Evolutionary conservation across 2,113 vertebrate species (phyloP).

Genomic region (Xenopus tropicalis): DNA sequence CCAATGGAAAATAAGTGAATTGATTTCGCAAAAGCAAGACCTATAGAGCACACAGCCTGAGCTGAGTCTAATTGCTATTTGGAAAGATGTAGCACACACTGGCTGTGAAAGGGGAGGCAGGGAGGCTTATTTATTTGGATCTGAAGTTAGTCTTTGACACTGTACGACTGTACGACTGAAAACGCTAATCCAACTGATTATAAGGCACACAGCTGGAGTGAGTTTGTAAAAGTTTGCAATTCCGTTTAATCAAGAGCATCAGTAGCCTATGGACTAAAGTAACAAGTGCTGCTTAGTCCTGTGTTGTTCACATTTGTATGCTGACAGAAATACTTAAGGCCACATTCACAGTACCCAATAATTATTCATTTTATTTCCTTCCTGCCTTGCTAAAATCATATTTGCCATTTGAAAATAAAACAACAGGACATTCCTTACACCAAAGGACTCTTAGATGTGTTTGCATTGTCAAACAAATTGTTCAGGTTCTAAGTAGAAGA

Average conservation of each 20-base stretch:
- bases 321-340: not conserved
- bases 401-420: no score
- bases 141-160: slow-evolving; percentile 31
- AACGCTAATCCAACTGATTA: slow-evolving; percentile 37
- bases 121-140: slow-evolving; percentile 30
- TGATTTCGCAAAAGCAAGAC: slow-evolving; percentile 9
- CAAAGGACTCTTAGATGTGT: no score
- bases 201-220: slow-evolving; percentile 9
- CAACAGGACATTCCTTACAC: no score
- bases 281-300: slow-evolving; percentile 7
- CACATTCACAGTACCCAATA: no score
- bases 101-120: slow-evolving; percentile 6
- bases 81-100: slow-evolving; percentile 24
- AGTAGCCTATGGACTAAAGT: not conserved
- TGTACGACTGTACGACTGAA: slow-evolving; percentile 14
- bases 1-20: slow-evolving; percentile 9
- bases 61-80: slow-evolving; percentile 30
- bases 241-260: slow-evolving; percentile 32
- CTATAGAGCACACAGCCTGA: slow-evolving; percentile 5
- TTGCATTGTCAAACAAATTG: no score
- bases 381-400: not conserved
- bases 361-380: no score
- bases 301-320: slow-evolving; percentile 10
- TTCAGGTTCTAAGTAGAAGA: no score
- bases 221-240: slow-evolving; percentile 17